A percentile compares a stretch with the other conserved stretches of the same genome.
phyloP scores from a whole-genome alignment of 2,797 vertebrate species.

The Heliangelus exortis region DNA sequence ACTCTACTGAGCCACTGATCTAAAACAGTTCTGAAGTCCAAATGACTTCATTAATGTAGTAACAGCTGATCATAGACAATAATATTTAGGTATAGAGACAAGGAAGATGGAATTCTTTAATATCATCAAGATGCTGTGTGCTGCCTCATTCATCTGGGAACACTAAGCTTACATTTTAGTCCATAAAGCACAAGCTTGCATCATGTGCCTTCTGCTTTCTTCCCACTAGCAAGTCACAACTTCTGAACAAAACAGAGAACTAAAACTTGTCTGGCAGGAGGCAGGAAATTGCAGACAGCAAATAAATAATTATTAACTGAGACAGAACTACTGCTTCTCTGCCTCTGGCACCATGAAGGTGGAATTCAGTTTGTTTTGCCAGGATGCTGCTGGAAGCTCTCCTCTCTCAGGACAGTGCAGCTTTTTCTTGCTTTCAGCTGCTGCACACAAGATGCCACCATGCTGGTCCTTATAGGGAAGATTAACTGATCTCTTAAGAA shows the following conservation, averaged over 20 bases:
- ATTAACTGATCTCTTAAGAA: background rate
- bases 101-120: background rate
- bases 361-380: background rate
- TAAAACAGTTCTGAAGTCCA: background rate
- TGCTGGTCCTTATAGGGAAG: background rate
- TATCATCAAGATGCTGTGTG: background rate
- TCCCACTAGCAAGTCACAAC: background rate
- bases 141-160: background rate
- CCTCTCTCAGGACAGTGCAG: background rate
- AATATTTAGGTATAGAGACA: background rate
- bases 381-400: background rate
- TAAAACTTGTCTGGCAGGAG: background rate
- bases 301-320: background rate
- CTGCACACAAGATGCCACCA: background rate
- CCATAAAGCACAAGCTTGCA: background rate
- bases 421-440: background rate
- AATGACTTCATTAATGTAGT: background rate
- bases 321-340: background rate
- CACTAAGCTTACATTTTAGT: background rate
- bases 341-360: background rate
- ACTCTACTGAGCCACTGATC: background rate
- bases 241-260: background rate
- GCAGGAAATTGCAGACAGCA: background rate
- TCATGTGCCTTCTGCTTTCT: background rate
- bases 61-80: background rate